Conservation (phyloP, 2,797 vertebrate species). For the Sebastes oblongus region DNA sequence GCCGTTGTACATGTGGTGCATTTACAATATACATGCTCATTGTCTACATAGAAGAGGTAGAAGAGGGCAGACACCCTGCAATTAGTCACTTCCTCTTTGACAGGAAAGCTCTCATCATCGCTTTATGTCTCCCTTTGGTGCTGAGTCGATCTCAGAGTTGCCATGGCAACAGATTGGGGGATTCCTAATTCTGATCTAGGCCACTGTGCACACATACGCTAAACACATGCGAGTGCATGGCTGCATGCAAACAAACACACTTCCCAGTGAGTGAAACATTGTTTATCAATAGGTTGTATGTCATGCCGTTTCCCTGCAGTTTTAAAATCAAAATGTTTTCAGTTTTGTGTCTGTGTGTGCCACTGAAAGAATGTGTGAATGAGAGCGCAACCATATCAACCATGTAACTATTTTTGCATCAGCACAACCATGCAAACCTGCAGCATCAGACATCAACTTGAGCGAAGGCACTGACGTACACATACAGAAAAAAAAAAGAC, state of each 20-base stretch:
- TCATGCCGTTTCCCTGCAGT: background rate
- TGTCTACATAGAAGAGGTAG: background rate
- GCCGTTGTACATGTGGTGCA: background rate
- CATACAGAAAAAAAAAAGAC: slow-evolving; percentile 22
- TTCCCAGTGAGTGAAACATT: background rate
- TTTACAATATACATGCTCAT: background rate
- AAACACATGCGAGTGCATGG: background rate
- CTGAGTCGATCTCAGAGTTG: slow-evolving; percentile 60
- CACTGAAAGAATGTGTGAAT: slow-evolving; percentile 10
- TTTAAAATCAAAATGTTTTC: slow-evolving; percentile 3
- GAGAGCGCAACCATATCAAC: background rate
- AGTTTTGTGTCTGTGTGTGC: background rate
- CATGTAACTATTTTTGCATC: slow-evolving; percentile 9
- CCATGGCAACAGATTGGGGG: slow-evolving; percentile 72
- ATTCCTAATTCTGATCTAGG: slow-evolving; percentile 60
- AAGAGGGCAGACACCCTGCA: background rate
- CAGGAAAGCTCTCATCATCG: slow-evolving; percentile 26
- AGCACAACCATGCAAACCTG: background rate
- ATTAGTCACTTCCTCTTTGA: slow-evolving; percentile 43
- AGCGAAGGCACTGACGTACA: background rate
- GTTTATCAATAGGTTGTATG: slow-evolving; percentile 5
- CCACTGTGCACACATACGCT: slow-evolving; percentile 12
- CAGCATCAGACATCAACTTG: background rate
- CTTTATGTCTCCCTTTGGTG: slow-evolving; percentile 16
- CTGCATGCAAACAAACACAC: slow-evolving; percentile 1